Base-by-base conservation (phyloP, 2,888 invertebrate species). In the Hydropsyche betteni region DNA sequence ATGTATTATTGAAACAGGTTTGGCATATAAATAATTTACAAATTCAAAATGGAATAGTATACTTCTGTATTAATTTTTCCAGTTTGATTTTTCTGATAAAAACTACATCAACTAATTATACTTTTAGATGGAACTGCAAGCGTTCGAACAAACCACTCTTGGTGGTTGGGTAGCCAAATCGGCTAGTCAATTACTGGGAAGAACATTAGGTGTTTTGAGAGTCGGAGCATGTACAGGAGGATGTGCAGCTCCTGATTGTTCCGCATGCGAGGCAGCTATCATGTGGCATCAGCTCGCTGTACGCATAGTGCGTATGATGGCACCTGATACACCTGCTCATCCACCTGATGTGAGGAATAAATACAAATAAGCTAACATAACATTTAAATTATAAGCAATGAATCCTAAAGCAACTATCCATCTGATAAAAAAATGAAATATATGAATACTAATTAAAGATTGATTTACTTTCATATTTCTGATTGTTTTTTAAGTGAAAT, bases 201-300 rank as follows among this genome's bases (percentile, higher is more conserved):
- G 91, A 80, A 94, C 94, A 90, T 88, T 95, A 53, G 89, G 90
- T 2, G 90, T 92, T 5, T 90, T 91, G 24, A 93, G 94, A 90
- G 90, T 91, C 76, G 92, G 91, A 16, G 88, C 88, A 64, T 86
- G 86, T 71, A 89, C 88, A 78, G 91, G 91, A 80, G 84, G 86
- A 14, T 79, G 79, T 90, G 84, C 50, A 8, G 74, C 73, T 33
- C 83, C 85, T 38, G 96, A 97, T 83, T 99, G 98, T 82, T 91
- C 92, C 73, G 95, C 94, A 83, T 99, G 98, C 85, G 97, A 97
- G 83, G 94, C 96, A 75, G 92, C 94, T 38, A 94, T 97, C 50
- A 93, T 97, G 86, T 98, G 98, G 94, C 97, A 98, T 85, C 98
- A 97, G 84, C 86, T 98, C 51, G 93, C 94, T 10, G 89, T 95